A percentile compares a stretch with the other conserved stretches of the same genome.
Conservation (phyloP, 2,888 invertebrate species). For the Raillietiella orientalis region DNA sequence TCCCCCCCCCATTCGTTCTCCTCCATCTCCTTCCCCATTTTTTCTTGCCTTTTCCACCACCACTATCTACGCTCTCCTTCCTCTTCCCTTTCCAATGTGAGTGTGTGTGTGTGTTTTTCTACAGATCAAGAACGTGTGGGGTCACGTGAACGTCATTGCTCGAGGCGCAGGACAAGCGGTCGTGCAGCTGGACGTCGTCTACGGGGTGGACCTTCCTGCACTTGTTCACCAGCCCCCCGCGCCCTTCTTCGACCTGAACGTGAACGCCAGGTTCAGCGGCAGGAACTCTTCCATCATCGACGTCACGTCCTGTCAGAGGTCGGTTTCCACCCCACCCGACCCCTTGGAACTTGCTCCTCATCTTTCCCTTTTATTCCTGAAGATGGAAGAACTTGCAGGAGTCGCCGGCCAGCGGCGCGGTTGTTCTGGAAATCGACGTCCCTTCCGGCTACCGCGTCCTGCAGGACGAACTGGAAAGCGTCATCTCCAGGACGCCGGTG, state of each 20-base stretch:
- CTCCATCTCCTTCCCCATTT: too few species aligned
- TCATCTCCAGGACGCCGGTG: conserved; percentile 43
- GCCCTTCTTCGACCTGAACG: conserved; percentile 37
- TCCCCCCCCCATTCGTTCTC: conserved; percentile 5
- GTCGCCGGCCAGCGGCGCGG: conserved; percentile 53
- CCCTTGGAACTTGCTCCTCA: not conserved
- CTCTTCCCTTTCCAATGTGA: too few species aligned
- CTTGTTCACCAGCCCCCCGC: conserved; percentile 27
- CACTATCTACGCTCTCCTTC: too few species aligned
- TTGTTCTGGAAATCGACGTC: conserved; percentile 50
- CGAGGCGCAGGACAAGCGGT: conserved; percentile 15
- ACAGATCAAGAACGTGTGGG: conserved; percentile 13
- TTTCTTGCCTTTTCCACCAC: too few species aligned
- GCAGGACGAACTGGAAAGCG: conserved; percentile 55
- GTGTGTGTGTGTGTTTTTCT: conserved; percentile 5
- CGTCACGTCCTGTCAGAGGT: conserved; percentile 60
- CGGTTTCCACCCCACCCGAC: too few species aligned
- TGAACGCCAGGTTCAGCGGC: conserved; percentile 42
- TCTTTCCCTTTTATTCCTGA: conserved; percentile 7
- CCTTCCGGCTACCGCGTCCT: conserved; percentile 74
- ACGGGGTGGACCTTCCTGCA: conserved; percentile 10
- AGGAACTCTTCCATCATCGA: conserved; percentile 77
- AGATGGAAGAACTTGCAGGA: conserved; percentile 48
- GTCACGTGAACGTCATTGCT: conserved; percentile 13
- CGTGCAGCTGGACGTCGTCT: conserved; percentile 13